A percentile compares a stretch with the other conserved stretches of the same genome.
phyloP scores from a whole-genome alignment of 2,888 invertebrate species.

The Apotomis capreana region DNA sequence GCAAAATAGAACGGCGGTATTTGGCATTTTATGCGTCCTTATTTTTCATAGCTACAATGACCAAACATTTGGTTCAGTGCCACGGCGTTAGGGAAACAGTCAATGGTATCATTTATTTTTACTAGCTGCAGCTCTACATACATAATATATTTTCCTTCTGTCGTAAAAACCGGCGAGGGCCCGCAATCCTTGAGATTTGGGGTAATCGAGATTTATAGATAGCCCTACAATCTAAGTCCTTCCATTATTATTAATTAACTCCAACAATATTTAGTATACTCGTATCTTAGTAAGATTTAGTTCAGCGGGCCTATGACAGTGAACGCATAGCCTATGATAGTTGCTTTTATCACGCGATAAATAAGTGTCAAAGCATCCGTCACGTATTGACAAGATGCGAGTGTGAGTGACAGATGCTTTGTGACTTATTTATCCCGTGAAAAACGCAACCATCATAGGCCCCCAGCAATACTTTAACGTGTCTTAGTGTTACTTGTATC shows the following conservation, averaged over 20 bases:
- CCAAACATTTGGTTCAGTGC: constrained; percentile 39
- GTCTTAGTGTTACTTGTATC: too few relatives aligned
- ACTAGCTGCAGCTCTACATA: constrained; percentile 41
- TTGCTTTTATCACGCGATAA: too few relatives aligned
- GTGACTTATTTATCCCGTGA: too few relatives aligned
- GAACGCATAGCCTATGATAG: too few relatives aligned
- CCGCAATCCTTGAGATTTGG: constrained; percentile 39
- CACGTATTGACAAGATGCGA: too few relatives aligned
- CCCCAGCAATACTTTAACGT: too few relatives aligned
- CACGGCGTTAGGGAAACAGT: constrained; percentile 39
- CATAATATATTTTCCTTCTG: constrained; percentile 39
- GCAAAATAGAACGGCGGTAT: constrained; percentile 3
- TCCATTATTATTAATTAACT: constrained; percentile 39
- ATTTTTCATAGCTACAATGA: constrained; percentile 39
- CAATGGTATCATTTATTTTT: constrained; percentile 42
- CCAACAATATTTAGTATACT: background rate
- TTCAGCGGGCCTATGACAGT: too few relatives aligned
- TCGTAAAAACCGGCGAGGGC: constrained; percentile 37
- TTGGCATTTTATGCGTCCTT: constrained; percentile 21
- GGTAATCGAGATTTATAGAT: constrained; percentile 42
- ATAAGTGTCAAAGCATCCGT: too few relatives aligned
- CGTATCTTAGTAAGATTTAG: too few relatives aligned
- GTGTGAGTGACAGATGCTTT: too few relatives aligned
- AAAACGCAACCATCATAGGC: too few relatives aligned
- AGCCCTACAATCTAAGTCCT: constrained; percentile 16